phyloP scores from a whole-genome alignment of 2,888 invertebrate genomes.

The Scaptodrosophila latifasciaeformis region DNA sequence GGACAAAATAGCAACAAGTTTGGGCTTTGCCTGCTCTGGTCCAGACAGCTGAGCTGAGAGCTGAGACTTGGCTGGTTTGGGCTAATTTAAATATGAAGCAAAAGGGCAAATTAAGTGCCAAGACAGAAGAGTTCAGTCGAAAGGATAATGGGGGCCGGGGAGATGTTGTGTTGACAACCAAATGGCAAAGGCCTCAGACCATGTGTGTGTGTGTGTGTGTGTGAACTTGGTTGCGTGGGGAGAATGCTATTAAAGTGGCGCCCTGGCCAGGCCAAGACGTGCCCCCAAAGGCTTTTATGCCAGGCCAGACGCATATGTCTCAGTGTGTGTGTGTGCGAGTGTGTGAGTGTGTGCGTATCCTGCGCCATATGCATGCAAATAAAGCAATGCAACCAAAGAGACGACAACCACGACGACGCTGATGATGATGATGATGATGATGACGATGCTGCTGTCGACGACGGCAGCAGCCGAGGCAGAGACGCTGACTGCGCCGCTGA shows the following conservation, averaged over 20 bases:
- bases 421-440: no score
- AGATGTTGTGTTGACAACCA: no score
- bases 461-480: background rate
- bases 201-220: slow-evolving; percentile 5
- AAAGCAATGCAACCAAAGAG: slow-evolving; percentile 33
- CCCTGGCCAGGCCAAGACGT: slow-evolving; percentile 37
- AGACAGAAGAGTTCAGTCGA: no score
- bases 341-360: slow-evolving; percentile 27
- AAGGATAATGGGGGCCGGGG: no score
- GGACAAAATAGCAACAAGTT: slow-evolving; percentile 24
- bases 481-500: background rate
- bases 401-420: no score
- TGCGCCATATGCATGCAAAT: slow-evolving; percentile 51
- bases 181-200: no score
- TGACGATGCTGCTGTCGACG: no score
- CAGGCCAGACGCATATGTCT: slow-evolving; percentile 31
- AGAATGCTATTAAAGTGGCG: no score
- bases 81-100: slow-evolving; percentile 53
- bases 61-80: slow-evolving; percentile 13
- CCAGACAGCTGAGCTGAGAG: background rate
- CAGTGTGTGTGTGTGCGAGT: slow-evolving; percentile 14
- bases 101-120: slow-evolving; percentile 18
- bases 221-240: background rate
- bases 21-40: no score
- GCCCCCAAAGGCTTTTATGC: slow-evolving; percentile 58